These are phyloP conservation scores for Dufourea novaeangliae DNA, from an alignment of 1,140 invertebrate species.

Conservation along the genomic window DNA sequence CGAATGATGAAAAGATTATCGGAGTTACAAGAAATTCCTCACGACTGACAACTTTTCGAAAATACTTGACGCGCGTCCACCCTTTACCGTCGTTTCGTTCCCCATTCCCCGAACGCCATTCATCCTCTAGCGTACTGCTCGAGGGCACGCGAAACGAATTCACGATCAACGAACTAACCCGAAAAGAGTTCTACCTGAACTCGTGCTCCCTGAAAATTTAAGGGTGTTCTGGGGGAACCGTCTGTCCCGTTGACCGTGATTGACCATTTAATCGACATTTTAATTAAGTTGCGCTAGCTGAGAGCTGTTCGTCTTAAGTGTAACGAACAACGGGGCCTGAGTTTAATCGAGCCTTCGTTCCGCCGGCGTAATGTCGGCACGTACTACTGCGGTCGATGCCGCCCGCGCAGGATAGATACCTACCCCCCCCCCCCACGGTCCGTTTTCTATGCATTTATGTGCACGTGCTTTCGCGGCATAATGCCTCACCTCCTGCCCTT, in stretches of 20 bases:
- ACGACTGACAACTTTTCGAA: too few relatives aligned
- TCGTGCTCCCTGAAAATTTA: neutral
- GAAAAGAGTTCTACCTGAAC: neutral
- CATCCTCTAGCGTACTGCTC: too few relatives aligned
- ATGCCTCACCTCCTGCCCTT: neutral
- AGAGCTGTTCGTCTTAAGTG: conserved; percentile 59
- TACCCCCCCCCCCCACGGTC: too few relatives aligned
- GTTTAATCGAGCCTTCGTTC: conserved; percentile 47
- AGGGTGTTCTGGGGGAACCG: conserved; percentile 26
- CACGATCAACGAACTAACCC: neutral
- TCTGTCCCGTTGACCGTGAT: conserved; percentile 66
- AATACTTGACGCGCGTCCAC: too few relatives aligned
- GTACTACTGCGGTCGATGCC: conserved; percentile 30
- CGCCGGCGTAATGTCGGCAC: conserved; percentile 29
- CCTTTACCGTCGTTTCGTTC: too few relatives aligned
- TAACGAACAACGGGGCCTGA: conserved; percentile 14
- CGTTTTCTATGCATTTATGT: conserved; percentile 7
- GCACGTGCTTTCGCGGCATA: conserved; percentile 14
- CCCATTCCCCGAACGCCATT: too few relatives aligned
- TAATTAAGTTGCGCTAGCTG: conserved; percentile 66
- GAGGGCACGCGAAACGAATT: neutral
- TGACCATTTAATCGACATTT: conserved; percentile 71
- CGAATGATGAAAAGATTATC: too few relatives aligned
- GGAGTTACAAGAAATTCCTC: too few relatives aligned
- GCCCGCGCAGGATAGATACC: conserved; percentile 1